Evolutionary conservation across 2,113 vertebrate species (phyloP), one percentile per base, ranked within the genome.

Genomic region (Fulica atra): DNA sequence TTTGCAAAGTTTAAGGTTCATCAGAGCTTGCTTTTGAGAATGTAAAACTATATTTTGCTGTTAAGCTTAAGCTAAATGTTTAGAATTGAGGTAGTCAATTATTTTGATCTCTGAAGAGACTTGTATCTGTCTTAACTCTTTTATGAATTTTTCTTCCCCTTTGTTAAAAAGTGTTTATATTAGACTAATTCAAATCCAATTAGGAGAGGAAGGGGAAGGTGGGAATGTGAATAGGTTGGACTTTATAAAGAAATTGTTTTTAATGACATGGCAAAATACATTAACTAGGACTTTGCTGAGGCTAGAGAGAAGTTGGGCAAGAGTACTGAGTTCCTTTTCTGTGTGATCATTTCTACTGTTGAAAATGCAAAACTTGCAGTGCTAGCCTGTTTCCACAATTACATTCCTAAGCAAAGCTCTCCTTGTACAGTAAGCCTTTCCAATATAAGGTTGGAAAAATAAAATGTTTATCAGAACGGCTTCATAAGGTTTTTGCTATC

Each of bases 301-400:
- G 7, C 0, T 2, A 0, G 0, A 78, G 2, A 25, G 23, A 71
- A 2, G 7, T 25, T 79, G 9, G 15, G 2, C 15, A 48, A 24
- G 16, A 72, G 7, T 17, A 25, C 4, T 7, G 13, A 5, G 1
- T n/a, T 81, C 23, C 2, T 86, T 35, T 81, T 51, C 10, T 46
- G 6, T 71, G 11, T 40, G 40, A 26, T 20, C 13, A 6, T 38
- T 60, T n/a, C 13, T 56, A 31, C 5, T 54, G 10, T 11, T 84
- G 29, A 56, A 38, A 64, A 46, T 14, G 7, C 6, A 74, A 63
- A 29, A 13, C 12, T 29, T 6, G 2, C 17, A 56, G 13, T 15
- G 10, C 6, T 44, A 14, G 10, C 3, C 7, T 61, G 17, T 84
- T 59, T 16, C 15, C 13, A 60, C 0, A 1, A 5, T n/a, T 74